phyloP scores from a whole-genome alignment of 23 tunicate species.

The Ciona savignyi region DNA sequence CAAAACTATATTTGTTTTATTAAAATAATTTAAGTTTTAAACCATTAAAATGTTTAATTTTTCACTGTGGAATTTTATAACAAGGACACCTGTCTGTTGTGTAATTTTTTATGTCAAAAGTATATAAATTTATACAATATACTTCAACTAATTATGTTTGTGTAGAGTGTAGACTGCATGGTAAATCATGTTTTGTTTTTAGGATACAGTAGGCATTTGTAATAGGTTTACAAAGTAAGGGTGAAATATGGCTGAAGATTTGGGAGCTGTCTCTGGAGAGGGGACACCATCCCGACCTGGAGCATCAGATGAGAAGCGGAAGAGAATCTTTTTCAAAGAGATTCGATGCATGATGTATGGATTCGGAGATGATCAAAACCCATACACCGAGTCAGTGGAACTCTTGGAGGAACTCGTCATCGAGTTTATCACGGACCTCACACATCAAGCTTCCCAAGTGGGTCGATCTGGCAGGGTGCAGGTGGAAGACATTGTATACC shows the following conservation, averaged over 20 bases:
- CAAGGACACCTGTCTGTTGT: neutral
- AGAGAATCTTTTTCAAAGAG: slow-evolving; percentile 80
- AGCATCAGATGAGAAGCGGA: slow-evolving; percentile 57
- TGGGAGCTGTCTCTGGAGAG: slow-evolving; percentile 18
- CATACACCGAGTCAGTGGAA: slow-evolving; percentile 98
- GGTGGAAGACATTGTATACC: slow-evolving; percentile 88
- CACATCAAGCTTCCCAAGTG: slow-evolving; percentile 75
- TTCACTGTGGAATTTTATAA: neutral
- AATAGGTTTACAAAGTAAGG: neutral
- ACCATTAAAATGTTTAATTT: too few relatives aligned
- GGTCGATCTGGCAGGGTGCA: slow-evolving; percentile 85
- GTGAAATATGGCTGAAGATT: slow-evolving; percentile 47
- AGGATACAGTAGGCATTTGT: too few relatives aligned
- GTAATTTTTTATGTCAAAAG: too few relatives aligned
- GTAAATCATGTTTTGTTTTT: neutral
- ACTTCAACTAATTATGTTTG: neutral
- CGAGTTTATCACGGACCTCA: slow-evolving; percentile 80
- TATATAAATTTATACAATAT: too few relatives aligned
- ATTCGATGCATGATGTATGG: slow-evolving; percentile 97
- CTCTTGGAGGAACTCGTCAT: slow-evolving; percentile 95
- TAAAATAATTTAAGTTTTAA: too few relatives aligned
- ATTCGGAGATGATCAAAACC: slow-evolving; percentile 97
- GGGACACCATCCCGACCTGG: slow-evolving; percentile 14
- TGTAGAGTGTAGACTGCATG: neutral
- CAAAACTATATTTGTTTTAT: too few relatives aligned